phyloP scores from a whole-genome alignment of 2,113 vertebrate genomes.

The Lutjanus erythropterus region DNA sequence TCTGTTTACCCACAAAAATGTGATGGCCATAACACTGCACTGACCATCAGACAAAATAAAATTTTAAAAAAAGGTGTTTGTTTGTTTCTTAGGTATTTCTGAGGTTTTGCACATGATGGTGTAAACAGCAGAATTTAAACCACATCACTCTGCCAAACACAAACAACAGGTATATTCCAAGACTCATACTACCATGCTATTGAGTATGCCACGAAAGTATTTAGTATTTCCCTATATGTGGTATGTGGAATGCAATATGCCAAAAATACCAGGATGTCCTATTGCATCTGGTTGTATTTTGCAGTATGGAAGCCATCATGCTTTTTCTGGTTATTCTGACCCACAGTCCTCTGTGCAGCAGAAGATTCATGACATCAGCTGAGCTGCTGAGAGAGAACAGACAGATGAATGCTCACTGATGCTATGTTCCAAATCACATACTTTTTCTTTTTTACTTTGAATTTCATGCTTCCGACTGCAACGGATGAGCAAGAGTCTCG shows the following conservation, averaged over 20 bases:
- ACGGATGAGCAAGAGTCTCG: not conserved
- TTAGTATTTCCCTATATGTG: not conserved
- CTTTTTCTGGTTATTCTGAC: not conserved
- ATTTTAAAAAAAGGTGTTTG: not conserved
- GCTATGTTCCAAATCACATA: too few relatives aligned
- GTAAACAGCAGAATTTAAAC: not conserved
- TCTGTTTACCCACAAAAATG: not conserved
- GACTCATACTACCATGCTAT: too few relatives aligned
- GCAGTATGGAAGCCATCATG: not conserved
- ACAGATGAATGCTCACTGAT: too few relatives aligned
- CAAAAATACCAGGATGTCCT: not conserved
- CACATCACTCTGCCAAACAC: not conserved
- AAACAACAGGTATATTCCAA: not conserved
- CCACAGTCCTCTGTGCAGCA: not conserved
- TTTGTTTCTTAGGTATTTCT: not conserved
- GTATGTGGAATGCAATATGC: not conserved
- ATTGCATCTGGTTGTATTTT: not conserved
- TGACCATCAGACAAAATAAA: not conserved
- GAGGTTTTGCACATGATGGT: not conserved
- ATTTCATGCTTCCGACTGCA: not conserved
- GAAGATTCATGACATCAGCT: too few relatives aligned
- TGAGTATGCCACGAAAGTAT: not conserved
- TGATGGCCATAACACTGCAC: not conserved
- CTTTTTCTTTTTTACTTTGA: too few relatives aligned
- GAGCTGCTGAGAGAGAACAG: not conserved